These are phyloP conservation scores for Neocrepidodera transversa DNA, from an alignment of 2,888 invertebrate genomes.

Conservation along the genomic window DNA sequence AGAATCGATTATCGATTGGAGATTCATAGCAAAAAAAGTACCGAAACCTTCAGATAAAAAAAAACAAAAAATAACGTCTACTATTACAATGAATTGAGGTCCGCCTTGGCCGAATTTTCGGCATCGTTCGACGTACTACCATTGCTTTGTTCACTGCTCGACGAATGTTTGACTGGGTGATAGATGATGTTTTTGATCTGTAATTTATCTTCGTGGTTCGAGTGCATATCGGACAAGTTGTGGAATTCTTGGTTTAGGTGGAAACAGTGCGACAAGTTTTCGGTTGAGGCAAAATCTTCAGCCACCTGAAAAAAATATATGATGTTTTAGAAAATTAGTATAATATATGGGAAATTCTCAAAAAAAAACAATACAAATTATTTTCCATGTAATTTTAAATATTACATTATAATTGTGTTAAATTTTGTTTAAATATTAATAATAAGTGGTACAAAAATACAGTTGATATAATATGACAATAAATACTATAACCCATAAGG, in stretches of 20 bases:
- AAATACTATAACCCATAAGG: no score
- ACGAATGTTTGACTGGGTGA: constrained; percentile 88
- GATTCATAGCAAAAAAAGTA: background rate
- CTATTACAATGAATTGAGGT: constrained; percentile 55
- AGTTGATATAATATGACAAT: no score
- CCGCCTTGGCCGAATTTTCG: constrained; percentile 49
- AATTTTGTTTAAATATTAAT: no score
- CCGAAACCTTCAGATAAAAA: background rate
- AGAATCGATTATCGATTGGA: no score
- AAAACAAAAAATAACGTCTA: constrained; percentile 49
- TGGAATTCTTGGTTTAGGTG: constrained; percentile 96
- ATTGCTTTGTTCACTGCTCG: constrained; percentile 46
- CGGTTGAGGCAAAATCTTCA: constrained; percentile 98
- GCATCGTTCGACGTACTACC: constrained; percentile 43
- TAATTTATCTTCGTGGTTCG: constrained; percentile 97
- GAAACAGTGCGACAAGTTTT: constrained; percentile 96
- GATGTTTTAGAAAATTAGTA: no score
- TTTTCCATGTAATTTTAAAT: no score
- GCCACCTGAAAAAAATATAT: constrained; percentile 73
- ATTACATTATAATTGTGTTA: no score
- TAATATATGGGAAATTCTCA: no score
- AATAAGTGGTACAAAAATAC: no score
- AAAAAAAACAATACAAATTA: no score
- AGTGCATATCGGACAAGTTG: constrained; percentile 89
- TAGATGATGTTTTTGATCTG: constrained; percentile 98